Evolutionary conservation across 2,888 invertebrate species (phyloP).

Genomic region (Caenorhabditis auriculariae): DNA sequence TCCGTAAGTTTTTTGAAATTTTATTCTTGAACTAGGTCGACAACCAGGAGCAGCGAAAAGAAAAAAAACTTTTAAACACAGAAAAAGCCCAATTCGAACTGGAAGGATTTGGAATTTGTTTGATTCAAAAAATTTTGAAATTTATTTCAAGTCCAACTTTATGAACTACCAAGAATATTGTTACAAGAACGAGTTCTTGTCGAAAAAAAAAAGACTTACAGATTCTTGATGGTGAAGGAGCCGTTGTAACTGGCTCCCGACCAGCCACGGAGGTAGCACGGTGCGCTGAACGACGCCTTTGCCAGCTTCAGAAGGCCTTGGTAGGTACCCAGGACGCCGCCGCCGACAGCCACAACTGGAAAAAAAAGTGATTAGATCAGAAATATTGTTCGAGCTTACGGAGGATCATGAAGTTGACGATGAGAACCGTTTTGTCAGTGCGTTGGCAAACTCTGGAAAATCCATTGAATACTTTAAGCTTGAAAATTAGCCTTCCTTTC

Average conservation of each 20-base stretch:
- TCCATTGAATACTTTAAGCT: too few species aligned
- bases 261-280: constrained; percentile 49
- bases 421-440: constrained; percentile 46
- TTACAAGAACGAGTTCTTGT: not conserved
- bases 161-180: not conserved
- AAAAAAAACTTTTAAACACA: too few species aligned
- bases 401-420: constrained; percentile 49
- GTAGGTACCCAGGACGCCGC: constrained; percentile 52
- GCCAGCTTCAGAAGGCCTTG: constrained; percentile 45
- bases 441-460: constrained; percentile 44
- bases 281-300: constrained; percentile 45
- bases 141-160: not conserved
- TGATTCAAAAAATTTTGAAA: not conserved
- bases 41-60: too few species aligned
- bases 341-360: constrained; percentile 45
- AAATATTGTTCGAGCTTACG: constrained; percentile 19
- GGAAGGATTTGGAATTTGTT: too few species aligned
- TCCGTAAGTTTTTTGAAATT: too few species aligned
- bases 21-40: too few species aligned
- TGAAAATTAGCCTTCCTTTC: too few species aligned
- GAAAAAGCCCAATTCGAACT: too few species aligned
- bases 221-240: constrained; percentile 28
- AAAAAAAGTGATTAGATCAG: not conserved
- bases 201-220: constrained; percentile 10
- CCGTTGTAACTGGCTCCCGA: constrained; percentile 18